Evolutionary conservation across 1,140 invertebrate genomes (phyloP).

Genomic region (Ptiloglossa arizonensis): DNA sequence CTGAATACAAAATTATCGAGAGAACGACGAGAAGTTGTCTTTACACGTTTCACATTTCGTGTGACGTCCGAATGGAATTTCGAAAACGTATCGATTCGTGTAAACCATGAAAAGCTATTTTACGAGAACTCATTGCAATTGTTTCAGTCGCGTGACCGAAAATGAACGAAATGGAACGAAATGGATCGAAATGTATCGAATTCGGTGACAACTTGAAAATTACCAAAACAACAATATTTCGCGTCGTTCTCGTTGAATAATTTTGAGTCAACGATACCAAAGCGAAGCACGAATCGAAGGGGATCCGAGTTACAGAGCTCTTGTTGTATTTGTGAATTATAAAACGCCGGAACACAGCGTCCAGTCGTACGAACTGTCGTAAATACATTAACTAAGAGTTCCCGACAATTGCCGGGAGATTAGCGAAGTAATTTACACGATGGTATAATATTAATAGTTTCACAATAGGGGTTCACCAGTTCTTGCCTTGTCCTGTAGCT

Average conservation of each 20-base stretch:
- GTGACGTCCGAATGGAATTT: no score
- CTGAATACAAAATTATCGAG: no score
- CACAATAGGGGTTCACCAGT: conserved; percentile 46
- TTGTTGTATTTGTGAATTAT: neutral
- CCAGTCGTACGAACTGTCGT: neutral
- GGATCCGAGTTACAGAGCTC: neutral
- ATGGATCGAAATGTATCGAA: no score
- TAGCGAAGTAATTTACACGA: conserved; percentile 45
- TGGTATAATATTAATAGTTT: conserved; percentile 39
- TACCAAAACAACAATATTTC: neutral
- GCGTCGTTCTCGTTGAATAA: no score
- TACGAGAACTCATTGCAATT: no score
- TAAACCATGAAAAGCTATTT: no score
- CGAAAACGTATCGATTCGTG: no score
- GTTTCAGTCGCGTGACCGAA: no score
- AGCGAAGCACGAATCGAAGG: neutral
- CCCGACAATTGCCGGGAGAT: neutral
- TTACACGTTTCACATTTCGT: no score
- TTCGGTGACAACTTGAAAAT: no score
- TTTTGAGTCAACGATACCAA: neutral
- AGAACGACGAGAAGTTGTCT: no score
- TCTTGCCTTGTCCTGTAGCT: conserved; percentile 30
- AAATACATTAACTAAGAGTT: neutral
- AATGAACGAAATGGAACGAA: no score
- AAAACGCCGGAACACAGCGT: neutral